A percentile compares a stretch with the other conserved stretches of the same genome.
These are phyloP conservation scores for Parapsyche elsis DNA, from an alignment of 1,140 invertebrate species.

Conservation along the genomic window DNA sequence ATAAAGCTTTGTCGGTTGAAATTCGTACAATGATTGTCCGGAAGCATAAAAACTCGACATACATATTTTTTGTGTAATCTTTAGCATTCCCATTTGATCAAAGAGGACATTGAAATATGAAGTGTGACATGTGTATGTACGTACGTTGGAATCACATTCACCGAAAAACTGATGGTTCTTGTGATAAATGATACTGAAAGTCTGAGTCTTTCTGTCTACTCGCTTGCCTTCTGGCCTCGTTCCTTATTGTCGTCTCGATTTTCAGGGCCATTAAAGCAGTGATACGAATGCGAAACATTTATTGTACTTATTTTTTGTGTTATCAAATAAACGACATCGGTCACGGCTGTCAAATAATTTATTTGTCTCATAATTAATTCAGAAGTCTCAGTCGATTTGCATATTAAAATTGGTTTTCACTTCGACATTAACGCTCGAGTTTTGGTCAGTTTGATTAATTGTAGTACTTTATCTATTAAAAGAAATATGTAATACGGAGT, in stretches of 20 bases:
- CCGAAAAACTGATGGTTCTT: slow-evolving; percentile 1
- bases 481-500: background rate
- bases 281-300: background rate
- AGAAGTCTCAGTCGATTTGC: slow-evolving; percentile 1
- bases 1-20: too few species aligned
- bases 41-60: too few species aligned
- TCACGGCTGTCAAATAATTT: slow-evolving; percentile 9
- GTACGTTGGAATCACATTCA: slow-evolving; percentile 15
- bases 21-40: too few species aligned
- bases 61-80: too few species aligned
- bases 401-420: slow-evolving; percentile 22
- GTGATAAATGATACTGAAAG: slow-evolving; percentile 20
- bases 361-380: slow-evolving; percentile 19
- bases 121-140: background rate
- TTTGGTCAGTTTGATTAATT: slow-evolving; percentile 19
- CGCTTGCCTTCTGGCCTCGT: background rate
- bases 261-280: slow-evolving; percentile 9
- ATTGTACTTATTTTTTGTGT: background rate
- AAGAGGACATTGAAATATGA: slow-evolving; percentile 15
- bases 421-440: slow-evolving; percentile 9
- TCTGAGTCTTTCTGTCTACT: background rate
- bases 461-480: slow-evolving; percentile 17
- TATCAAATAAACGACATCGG: background rate
- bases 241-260: slow-evolving; percentile 11
- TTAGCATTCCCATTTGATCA: background rate